phyloP scores from a whole-genome alignment of 2,888 invertebrate species.

The Anagyrus pseudococci region DNA sequence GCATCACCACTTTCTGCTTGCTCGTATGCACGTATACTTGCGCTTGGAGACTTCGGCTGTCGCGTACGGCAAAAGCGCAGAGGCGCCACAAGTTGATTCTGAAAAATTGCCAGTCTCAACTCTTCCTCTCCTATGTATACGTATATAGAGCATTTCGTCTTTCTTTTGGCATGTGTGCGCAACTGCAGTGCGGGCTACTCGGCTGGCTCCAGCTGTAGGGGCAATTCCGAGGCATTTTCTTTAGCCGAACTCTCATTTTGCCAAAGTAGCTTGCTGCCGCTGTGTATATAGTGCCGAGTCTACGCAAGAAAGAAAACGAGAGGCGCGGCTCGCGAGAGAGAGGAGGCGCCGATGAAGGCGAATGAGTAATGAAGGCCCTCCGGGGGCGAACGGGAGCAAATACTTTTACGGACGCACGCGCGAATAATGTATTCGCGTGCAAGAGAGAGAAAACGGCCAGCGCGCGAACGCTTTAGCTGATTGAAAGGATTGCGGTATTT shows the following conservation, averaged over 20 bases:
- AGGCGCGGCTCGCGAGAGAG: background rate
- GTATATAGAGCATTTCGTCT: too few relatives aligned
- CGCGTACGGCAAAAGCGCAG: too few relatives aligned
- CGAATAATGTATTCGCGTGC: background rate
- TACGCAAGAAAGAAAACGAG: too few relatives aligned
- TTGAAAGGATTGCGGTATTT: background rate
- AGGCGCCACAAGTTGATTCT: too few relatives aligned
- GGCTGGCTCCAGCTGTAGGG: background rate
- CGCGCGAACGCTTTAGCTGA: constrained; percentile 4
- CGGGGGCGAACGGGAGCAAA: constrained; percentile 1
- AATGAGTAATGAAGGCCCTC: background rate
- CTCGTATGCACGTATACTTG: too few relatives aligned
- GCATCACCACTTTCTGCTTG: too few relatives aligned
- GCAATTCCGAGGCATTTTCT: background rate
- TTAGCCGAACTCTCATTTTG: constrained; percentile 22
- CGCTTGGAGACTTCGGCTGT: too few relatives aligned
- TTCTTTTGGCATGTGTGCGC: too few relatives aligned
- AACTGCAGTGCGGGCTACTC: too few relatives aligned
- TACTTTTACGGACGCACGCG: background rate
- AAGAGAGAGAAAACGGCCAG: background rate
- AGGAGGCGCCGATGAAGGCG: background rate
- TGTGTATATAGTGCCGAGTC: too few relatives aligned
- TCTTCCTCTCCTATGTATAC: too few relatives aligned
- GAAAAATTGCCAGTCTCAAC: too few relatives aligned
- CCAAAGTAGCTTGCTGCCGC: constrained; percentile 7